Base-by-base conservation (phyloP, 2,888 invertebrate species). In the Melanotus villosus region DNA sequence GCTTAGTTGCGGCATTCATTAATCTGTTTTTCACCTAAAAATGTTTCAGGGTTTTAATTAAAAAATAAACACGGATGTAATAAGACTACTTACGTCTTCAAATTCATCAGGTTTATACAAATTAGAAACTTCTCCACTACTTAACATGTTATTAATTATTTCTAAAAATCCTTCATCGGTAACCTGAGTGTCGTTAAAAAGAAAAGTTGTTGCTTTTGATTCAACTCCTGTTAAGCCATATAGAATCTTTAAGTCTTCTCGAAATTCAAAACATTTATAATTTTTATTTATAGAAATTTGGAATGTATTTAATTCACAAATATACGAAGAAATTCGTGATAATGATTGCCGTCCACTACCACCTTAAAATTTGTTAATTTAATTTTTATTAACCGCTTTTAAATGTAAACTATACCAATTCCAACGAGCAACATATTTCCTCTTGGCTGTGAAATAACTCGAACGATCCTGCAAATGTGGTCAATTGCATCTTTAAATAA, bases 31-130 rank as follows among this genome's bases (percentile, higher is more conserved):
- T 91, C 18, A 77, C 62, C 72, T 92, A 73, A 47, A 70, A n/a
- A n/a, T n/a, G n/a, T n/a, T n/a, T n/a, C n/a, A n/a, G n/a, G n/a
- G n/a, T 21, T 32, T 45, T 52, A n/a, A 16, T 41, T 43, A 50
- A 60, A 14, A 38, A 32, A 59, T 45, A 5, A n/a, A n/a, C n/a
- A n/a, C n/a, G n/a, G n/a, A n/a, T n/a, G n/a, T n/a, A n/a, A n/a
- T n/a, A n/a, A n/a, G 9, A 10, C 50, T 47, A 85, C 87, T 85
- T 77, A 93, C 93, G 79, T 96, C 95, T 81, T 96, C 96, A 85
- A 96, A 92, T 83, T 97, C 96, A 74, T 96, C 96, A 0, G 90
- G 82, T 80, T 95, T 95, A 81, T 91, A 96, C n/a, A 97, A 87
- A 84, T 95, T 96, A 2, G 94, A 90, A 66, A 97, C 91, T 84